phyloP scores from a whole-genome alignment of 30 jellyfish, hydroid and myxozoan genomes.

The Hydractinia symbiolongicarpus region DNA sequence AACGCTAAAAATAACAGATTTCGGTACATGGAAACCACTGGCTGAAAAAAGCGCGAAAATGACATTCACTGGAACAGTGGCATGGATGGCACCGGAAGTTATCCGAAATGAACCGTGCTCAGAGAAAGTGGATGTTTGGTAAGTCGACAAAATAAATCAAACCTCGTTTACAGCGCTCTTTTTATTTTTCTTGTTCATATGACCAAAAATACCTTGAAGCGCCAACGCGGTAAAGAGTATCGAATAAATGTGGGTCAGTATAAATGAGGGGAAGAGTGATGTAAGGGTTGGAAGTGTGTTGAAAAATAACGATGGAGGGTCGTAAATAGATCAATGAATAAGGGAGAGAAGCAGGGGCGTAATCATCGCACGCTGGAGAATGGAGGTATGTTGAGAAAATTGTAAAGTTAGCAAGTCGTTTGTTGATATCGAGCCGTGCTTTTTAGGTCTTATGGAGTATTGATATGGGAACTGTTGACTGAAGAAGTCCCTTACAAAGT shows the following conservation, averaged over 20 bases:
- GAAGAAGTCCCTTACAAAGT: slow-evolving; percentile 98
- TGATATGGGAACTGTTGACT: slow-evolving; percentile 89
- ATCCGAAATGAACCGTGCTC: slow-evolving; percentile 98
- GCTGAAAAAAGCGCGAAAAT: slow-evolving; percentile 96
- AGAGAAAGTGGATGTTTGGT: slow-evolving; percentile 97
- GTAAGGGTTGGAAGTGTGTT: too few relatives aligned
- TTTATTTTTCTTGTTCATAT: neutral
- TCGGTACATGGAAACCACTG: slow-evolving; percentile 92
- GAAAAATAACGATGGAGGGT: too few relatives aligned
- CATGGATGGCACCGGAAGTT: slow-evolving; percentile 99
- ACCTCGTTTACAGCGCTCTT: neutral
- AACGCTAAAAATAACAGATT: slow-evolving; percentile 85
- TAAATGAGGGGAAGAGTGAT: neutral
- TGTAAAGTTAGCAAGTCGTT: too few relatives aligned
- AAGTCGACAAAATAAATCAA: neutral
- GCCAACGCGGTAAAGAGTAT: too few relatives aligned
- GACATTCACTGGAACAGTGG: slow-evolving; percentile 99
- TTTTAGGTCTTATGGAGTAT: slow-evolving; percentile 93
- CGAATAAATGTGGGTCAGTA: neutral
- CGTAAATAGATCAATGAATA: too few relatives aligned
- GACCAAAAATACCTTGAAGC: neutral
- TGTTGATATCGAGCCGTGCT: neutral
- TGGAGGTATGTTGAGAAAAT: too few relatives aligned
- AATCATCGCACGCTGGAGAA: too few relatives aligned
- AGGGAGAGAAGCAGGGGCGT: too few relatives aligned